Conservation (phyloP, 2,888 invertebrate species). For the Drosophila parthenogenetica region DNA sequence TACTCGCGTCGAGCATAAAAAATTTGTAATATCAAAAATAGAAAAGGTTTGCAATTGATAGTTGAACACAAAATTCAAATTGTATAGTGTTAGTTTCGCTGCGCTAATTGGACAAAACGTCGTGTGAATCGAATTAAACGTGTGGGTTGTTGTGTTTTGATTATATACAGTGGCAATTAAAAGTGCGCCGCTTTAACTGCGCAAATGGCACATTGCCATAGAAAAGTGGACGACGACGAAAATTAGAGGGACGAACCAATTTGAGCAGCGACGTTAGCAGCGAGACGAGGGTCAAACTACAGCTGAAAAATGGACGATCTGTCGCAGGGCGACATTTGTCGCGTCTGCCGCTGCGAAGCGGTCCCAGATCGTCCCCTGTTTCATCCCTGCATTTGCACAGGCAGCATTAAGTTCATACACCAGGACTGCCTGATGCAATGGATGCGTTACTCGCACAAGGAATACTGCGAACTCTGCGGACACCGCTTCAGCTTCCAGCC, state of each 20-base stretch:
- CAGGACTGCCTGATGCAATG: constrained; percentile 99
- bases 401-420: constrained; percentile 99
- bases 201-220: constrained; percentile 53
- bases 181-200: constrained; percentile 35
- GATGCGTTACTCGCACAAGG: constrained; percentile 99
- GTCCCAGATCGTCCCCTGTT: constrained; percentile 96
- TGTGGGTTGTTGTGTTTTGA: not conserved
- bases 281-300: not conserved
- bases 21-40: constrained; percentile 55
- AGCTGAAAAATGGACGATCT: constrained; percentile 82
- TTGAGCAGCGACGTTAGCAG: constrained; percentile 12
- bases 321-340: constrained; percentile 92
- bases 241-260: constrained; percentile 24
- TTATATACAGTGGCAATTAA: not conserved
- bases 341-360: constrained; percentile 98
- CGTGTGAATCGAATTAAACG: not conserved
- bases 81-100: constrained; percentile 39
- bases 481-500: constrained; percentile 99
- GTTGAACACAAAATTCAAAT: constrained; percentile 33
- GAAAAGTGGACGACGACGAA: constrained; percentile 20
- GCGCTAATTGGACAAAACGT: constrained; percentile 5
- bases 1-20: constrained; percentile 60
- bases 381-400: constrained; percentile 99
- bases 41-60: constrained; percentile 36
- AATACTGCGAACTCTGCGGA: constrained; percentile 99